Percentiles rank a stretch among this genome's conserved stretches.
phyloP scores from a whole-genome alignment of 2,797 vertebrate genomes.

The Pangasius mekongensis region DNA sequence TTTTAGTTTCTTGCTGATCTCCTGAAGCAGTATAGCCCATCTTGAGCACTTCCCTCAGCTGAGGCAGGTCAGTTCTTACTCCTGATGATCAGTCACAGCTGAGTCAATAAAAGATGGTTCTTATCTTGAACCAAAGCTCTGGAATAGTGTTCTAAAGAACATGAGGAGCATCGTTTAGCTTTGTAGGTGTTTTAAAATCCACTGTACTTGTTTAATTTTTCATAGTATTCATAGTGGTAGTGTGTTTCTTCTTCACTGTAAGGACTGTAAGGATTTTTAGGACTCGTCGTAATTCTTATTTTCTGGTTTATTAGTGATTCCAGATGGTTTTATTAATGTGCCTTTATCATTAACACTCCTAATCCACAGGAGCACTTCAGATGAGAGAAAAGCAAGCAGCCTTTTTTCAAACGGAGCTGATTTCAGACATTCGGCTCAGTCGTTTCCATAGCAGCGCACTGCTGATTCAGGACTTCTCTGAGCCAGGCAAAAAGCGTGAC shows the following conservation, averaged over 20 bases:
- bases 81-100: neutral
- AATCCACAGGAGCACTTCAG: neutral
- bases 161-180: neutral
- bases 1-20: neutral
- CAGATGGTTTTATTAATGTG: neutral
- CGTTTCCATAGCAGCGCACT: conserved; percentile 71
- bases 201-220: neutral
- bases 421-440: conserved; percentile 62
- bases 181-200: neutral
- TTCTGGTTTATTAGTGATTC: neutral
- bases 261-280: neutral
- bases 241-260: neutral
- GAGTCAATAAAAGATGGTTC: neutral
- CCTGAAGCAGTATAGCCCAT: neutral
- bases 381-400: neutral
- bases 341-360: neutral
- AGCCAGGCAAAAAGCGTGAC: conserved; percentile 41
- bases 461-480: conserved; percentile 67
- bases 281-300: neutral
- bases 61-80: neutral
- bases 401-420: conserved; percentile 6
- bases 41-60: neutral
- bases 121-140: neutral
- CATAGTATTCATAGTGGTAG: neutral
- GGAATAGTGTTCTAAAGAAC: neutral